Percentiles rank a stretch among this genome's conserved stretches.
phyloP scores from a whole-genome alignment of 2,888 invertebrate genomes.

The Muscina levida region DNA sequence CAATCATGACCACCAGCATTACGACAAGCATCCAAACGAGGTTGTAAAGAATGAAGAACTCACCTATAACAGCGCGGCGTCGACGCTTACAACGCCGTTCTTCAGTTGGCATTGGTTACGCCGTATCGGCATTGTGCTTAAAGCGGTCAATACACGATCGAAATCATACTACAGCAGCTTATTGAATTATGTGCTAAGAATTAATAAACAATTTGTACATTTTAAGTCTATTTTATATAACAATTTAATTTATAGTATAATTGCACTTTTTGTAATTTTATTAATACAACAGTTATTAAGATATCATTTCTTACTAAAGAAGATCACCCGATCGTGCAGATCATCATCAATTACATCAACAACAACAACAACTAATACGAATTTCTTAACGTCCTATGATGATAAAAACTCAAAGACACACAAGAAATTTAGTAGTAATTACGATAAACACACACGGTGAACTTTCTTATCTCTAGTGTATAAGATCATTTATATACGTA shows the following conservation, averaged over 20 bases:
- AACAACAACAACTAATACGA: constrained; percentile 25
- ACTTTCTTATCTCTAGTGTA: constrained; percentile 53
- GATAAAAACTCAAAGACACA: constrained; percentile 13
- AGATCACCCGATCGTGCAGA: constrained; percentile 5
- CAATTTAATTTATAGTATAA: constrained; percentile 64
- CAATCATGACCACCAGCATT: constrained; percentile 82
- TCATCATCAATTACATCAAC: constrained; percentile 11
- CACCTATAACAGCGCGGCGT: constrained; percentile 84
- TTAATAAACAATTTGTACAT: constrained; percentile 64
- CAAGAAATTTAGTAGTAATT: constrained; percentile 22
- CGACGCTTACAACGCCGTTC: constrained; percentile 59
- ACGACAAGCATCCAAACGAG: constrained; percentile 94
- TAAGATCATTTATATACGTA: constrained; percentile 38
- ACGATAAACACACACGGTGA: constrained; percentile 61
- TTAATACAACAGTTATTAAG: constrained; percentile 64
- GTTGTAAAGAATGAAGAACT: constrained; percentile 96
- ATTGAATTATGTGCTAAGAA: constrained; percentile 44
- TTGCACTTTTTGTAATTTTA: constrained; percentile 65
- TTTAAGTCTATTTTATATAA: constrained; percentile 66
- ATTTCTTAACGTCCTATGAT: constrained; percentile 37
- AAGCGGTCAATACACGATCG: constrained; percentile 15
- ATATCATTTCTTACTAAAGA: constrained; percentile 33
- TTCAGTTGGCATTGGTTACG: constrained; percentile 61
- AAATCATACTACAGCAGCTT: constrained; percentile 50
- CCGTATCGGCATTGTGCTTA: constrained; percentile 57